Base-by-base conservation (phyloP, 2,797 vertebrate species). In the Podarcis lilfordi region DNA sequence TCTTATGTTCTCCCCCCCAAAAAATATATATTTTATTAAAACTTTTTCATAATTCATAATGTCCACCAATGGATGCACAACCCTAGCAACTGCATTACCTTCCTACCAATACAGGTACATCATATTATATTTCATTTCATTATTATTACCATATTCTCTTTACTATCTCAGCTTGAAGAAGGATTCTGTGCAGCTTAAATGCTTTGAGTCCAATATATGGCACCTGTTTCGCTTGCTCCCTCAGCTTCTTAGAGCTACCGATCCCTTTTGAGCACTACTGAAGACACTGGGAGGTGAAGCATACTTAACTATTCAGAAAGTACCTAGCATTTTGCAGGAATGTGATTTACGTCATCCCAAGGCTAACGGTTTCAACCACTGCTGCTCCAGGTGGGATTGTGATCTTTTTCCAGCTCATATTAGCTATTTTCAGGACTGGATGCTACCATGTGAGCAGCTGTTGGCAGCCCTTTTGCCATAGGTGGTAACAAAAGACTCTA, bases 251-350 rank as follows among this genome's bases (percentile, higher is more conserved):
- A 55, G 17, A 79, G 45, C 61, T 64, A 23, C 35, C 21, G 35
- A 75, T 37, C 74, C 74, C 74, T 40, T 75, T 25, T 75, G 35
- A 68, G 27, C 68, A 8, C 11, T 43, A 19, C 15, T n/a, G 61
- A 68, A 82, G 37, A 82, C 64, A 69, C 64, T 43, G 29, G 64
- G 37, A 82, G 35, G 55, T 68, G 64, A 69, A 43, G 69, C 8
- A 43, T 82, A 15, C 45, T 82, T 68, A 68, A 82, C 84, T 19
- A 75, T 40, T 85, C 72, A 64, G 72, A 69, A 85, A 43, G 72
- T 5, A 45, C 55, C 37, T 10, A 10, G 55, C 37, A 15, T 21
- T 32, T 85, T 76, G 72, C 72, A 76, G n/a, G 50, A n/a, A 71
- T 75, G 32, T 80, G 9, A 17, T 87, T 32, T 37, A 88, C 71